Evolutionary conservation across 2,113 vertebrate species (phyloP).

Genomic region (Rhegmatorhina hoffmannsi): DNA sequence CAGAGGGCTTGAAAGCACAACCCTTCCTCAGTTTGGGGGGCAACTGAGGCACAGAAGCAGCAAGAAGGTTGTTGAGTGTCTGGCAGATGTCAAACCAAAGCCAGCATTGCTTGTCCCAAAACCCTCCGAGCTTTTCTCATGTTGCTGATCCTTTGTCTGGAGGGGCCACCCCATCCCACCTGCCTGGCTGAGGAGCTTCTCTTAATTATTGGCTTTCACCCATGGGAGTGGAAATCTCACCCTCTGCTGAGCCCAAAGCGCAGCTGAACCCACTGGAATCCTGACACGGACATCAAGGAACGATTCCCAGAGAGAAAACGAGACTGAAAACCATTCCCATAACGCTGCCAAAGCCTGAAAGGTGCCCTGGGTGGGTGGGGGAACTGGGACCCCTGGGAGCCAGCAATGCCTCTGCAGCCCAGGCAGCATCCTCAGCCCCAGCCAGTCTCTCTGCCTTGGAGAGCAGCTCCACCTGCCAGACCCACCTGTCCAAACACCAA

Average conservation of each 20-base stretch:
- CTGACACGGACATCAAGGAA: accelerated
- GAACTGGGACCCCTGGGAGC: neutral
- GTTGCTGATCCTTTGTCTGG: neutral
- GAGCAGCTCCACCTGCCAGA: neutral
- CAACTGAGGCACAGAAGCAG: neutral
- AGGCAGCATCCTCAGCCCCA: neutral
- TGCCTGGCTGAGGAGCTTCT: neutral
- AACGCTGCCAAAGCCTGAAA: neutral
- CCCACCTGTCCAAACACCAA: neutral
- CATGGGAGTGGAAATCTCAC: neutral
- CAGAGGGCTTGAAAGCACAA: neutral
- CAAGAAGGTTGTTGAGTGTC: neutral
- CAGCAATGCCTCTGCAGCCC: neutral
- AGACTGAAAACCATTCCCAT: neutral
- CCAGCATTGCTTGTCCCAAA: neutral
- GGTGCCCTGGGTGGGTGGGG: accelerated
- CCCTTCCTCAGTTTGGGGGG: neutral
- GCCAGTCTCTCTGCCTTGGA: neutral
- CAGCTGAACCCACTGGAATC: neutral
- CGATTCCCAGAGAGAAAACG: neutral
- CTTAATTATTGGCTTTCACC: accelerated
- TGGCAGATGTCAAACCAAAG: neutral
- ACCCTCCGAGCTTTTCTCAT: neutral
- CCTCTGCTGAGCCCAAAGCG: accelerated
- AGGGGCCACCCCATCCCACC: neutral